Base-by-base conservation (phyloP, 1,140 invertebrate genomes). In the Drosophila arizonae region DNA sequence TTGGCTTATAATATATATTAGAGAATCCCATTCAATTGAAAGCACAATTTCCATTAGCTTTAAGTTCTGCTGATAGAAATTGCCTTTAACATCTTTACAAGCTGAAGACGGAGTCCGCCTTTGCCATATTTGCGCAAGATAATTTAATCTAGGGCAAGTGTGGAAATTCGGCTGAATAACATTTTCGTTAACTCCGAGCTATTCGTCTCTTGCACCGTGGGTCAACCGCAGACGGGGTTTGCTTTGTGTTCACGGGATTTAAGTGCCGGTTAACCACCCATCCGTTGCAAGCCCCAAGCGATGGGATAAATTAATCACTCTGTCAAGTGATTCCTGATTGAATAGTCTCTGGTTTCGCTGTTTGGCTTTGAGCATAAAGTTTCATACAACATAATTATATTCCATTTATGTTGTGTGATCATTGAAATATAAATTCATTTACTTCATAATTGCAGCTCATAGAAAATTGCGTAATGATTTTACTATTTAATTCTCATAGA, bases 401-500 rank as follows among this genome's bases (percentile, higher is more conserved):
- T 39, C 0, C 36, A 4, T 3, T 39, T 46, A 46, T n/a, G 3
- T 45, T 15, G 43, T 17, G 43, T 15, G 4, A 46, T 45, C 15
- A 45, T 45, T 15, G 15, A 46, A 46, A 46, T 17, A 0, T 1
- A 46, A 17, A 17, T 9, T 15, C 15, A 46, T 46, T 46, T 17
- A 17, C 8, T 46, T 21, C 3, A 4, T 46, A 46, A 46, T 46
- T 46, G 17, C 1, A 6, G 8, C 43, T 46, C 43, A 17, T 15
- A 17, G 48, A 13, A 13, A 6, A 5, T n/a, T 6, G 10, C 0
- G 10, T 13, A 50, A 9, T 21, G 4, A 6, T 41, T 6, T 41
- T 56, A 56, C 10, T 41, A 52, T 52, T 52, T 52, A 52, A 52
- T 52, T 52, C 1, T 1, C 33, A 4, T 17, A 52, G 11, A 28